Evolutionary conservation across 1,140 invertebrate genomes (phyloP), one percentile per base, ranked within the genome.

Genomic region (Steinernema khuongi): DNA sequence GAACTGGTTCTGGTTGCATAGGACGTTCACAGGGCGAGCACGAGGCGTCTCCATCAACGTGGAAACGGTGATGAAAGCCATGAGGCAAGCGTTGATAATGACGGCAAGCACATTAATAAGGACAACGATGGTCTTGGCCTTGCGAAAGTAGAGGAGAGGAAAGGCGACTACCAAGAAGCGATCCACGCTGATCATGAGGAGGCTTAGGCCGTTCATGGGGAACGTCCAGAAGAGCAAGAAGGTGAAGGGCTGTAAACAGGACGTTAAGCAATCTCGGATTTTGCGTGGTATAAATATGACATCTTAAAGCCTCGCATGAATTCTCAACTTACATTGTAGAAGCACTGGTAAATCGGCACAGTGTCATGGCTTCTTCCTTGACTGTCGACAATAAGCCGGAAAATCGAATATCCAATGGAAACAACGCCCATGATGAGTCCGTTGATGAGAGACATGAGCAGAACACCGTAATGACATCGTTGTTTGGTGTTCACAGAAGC

Each of bases 161-260:
- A 17, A 60, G 50, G 19, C 19, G 50, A 60, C 50, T 14, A 60
- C 50, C 14, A 60, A n/a, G 22, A 60, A 60, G 11, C 50, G 50
- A 60, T 60, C 50, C 7, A 60, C 50, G 50, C 50, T 60, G 50
- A 60, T 60, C 50, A 60, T 60, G 7, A 60, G 50, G 50, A 60
- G 50, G 50, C 50, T 60, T 14, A 60, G 50, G 50, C 50, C 50
- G 50, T 60, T 60, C 50, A 60, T 60, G 7, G 50, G 50, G 22
- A 60, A 60, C 11, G 50, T 60, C 50, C 50, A 60, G 22, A 60
- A 22, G 50, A 60, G 50, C 4, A 60, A 60, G 50, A 60, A 60
- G 50, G 50, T 60, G 11, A 60, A 22, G 2, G 50, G 50, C 50
- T 60, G 50, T n/a, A 60, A 60, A 60, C 26, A 22, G 7, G n/a